Evolutionary conservation across 2,113 vertebrate genomes (phyloP), one percentile per base, ranked within the genome.

Genomic region (Anas platyrhynchos): DNA sequence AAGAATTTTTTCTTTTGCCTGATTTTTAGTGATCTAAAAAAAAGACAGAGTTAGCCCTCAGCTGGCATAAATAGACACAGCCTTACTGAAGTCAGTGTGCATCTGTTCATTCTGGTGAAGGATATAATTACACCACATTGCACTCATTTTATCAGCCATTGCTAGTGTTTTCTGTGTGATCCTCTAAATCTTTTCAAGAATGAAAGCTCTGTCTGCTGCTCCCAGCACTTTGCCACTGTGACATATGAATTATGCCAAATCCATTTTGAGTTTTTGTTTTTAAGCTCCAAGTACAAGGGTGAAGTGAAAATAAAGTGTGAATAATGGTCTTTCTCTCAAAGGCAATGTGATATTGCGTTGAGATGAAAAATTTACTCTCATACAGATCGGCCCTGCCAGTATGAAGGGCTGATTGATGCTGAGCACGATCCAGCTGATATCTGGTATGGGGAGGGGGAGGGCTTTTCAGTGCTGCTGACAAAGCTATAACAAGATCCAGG

Each of bases 291-390:
- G 77, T 73, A 93, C 66, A 92, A 92, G 86, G 69, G 34, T 92
- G 90, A 97, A 96, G 96, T 96, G 93, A 96, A 95, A 97, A 97
- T 96, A 90, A 97, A 96, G 92, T 93, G 95, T 93, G 94, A 96
- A 93, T 94, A 95, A 93, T 96, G 87, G 63, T 76, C 85, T 91
- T 96, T 92, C 73, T 91, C 77, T 95, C 83, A 93, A 91, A 97
- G 83, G 80, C 93, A 88, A 84, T 56, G 85, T 95, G 94, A 82
- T 94, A 73, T 9, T 82, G 83, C 1, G 5, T 86, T 91, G 72
- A 67, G 72, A 87, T 89, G 94, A 83, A 90, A 96, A 97, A 95
- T 84, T 88, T 77, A 44, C 63, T 89, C 83, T 94, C 63, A 2
- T 89, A 69, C 72, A 91, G 89, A 94, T 94, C 27, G 0, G 82